These are phyloP conservation scores for Fundulus diaphanus DNA, from an alignment of 2,797 vertebrate species.

Conservation along the genomic window DNA sequence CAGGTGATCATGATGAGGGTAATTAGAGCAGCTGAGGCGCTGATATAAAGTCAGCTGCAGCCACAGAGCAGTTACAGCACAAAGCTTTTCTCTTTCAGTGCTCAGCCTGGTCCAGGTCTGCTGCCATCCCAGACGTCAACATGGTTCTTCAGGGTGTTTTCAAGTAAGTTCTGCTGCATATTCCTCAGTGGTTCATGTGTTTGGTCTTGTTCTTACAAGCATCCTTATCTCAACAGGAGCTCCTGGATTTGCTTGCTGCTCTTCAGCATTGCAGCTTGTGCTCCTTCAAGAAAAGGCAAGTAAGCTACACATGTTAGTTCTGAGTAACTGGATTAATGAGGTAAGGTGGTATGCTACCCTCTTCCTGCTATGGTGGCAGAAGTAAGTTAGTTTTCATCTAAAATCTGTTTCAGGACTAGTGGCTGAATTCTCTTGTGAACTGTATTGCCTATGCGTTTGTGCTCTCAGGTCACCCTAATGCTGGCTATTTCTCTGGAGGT, in stretches of 20 bases:
- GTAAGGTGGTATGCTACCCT: no score
- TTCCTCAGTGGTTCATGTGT: not conserved
- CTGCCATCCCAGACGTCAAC: not conserved
- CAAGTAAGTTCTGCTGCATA: not conserved
- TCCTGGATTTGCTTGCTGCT: slow-evolving; percentile 4
- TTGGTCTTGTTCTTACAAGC: not conserved
- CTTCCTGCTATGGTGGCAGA: no score
- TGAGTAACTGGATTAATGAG: no score
- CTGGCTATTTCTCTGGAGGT: not conserved
- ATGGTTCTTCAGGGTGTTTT: not conserved
- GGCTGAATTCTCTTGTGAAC: no score
- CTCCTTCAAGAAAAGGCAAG: not conserved
- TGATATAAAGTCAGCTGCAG: not conserved
- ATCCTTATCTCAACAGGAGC: not conserved
- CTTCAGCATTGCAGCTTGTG: not conserved
- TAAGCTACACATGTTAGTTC: no score
- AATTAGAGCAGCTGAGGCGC: not conserved
- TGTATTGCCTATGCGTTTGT: no score
- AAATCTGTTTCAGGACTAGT: no score
- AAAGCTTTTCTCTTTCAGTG: not conserved
- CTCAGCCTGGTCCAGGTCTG: not conserved
- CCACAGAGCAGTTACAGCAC: not conserved
- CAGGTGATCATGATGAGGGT: slow-evolving; percentile 3
- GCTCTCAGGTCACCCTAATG: no score
- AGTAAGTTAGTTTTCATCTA: no score